Conservation (phyloP, 2,888 invertebrate species). For the Drosophila prolongata region DNA sequence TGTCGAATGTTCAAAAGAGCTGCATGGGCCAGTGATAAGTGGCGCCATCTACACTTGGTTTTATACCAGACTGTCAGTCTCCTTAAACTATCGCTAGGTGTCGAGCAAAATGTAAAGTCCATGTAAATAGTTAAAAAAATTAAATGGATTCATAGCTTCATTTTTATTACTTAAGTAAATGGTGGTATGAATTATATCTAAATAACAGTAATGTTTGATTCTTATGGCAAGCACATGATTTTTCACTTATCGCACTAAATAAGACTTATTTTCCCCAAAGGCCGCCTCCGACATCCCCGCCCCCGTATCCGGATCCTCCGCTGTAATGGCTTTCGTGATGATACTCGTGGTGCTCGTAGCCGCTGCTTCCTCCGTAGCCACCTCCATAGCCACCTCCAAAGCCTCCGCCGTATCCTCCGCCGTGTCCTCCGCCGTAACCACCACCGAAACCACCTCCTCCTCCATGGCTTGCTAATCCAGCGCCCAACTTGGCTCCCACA, state of each 20-base stretch:
- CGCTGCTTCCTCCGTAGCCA: slow-evolving; percentile 59
- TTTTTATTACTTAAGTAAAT: slow-evolving; percentile 18
- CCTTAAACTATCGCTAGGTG: neutral
- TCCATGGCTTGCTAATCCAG: slow-evolving; percentile 33
- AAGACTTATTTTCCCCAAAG: slow-evolving; percentile 61
- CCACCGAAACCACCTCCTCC: slow-evolving; percentile 36
- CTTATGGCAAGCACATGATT: slow-evolving; percentile 36
- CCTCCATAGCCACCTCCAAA: slow-evolving; percentile 47
- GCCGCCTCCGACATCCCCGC: slow-evolving; percentile 51
- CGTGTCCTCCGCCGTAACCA: slow-evolving; percentile 35
- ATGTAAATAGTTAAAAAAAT: neutral
- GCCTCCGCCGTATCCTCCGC: slow-evolving; percentile 46
- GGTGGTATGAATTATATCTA: slow-evolving; percentile 56
- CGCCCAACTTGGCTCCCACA: slow-evolving; percentile 24
- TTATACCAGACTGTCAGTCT: neutral
- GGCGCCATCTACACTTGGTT: slow-evolving; percentile 49
- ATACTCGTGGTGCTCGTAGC: slow-evolving; percentile 64
- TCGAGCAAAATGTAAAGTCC: neutral
- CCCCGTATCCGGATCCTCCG: slow-evolving; percentile 60
- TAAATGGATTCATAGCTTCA: neutral
- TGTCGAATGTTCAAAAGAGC: fast-evolving
- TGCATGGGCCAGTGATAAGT: neutral
- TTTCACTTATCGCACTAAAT: neutral
- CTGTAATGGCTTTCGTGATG: slow-evolving; percentile 71
- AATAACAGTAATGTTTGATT: slow-evolving; percentile 55